Conservation (phyloP, 2,888 invertebrate genomes). For the Phyllotreta striolata region DNA sequence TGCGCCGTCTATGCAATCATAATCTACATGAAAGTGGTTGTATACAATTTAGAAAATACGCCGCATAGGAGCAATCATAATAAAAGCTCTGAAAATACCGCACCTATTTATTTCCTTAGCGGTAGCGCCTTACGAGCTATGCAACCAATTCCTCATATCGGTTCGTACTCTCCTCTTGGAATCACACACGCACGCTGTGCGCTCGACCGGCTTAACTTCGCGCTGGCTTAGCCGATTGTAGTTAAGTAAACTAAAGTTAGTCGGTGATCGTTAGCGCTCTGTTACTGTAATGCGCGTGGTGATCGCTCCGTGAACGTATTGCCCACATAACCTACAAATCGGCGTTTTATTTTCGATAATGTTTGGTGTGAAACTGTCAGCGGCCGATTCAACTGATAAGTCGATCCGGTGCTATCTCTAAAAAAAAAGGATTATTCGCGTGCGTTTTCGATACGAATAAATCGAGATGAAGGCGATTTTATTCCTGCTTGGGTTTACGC, state of each 20-base stretch:
- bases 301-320: slow-evolving; percentile 16
- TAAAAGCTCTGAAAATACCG: slow-evolving; percentile 39
- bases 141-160: slow-evolving; percentile 41
- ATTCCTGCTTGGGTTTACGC: slow-evolving; percentile 31
- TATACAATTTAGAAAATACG: slow-evolving; percentile 41
- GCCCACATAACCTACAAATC: slow-evolving; percentile 40
- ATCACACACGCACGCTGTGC: slow-evolving; percentile 22
- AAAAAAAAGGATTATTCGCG: slow-evolving; percentile 30
- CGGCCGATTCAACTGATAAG: slow-evolving; percentile 20
- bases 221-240: no score
- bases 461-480: slow-evolving; percentile 38
- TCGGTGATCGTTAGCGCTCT: no score
- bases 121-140: slow-evolving; percentile 36
- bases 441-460: slow-evolving; percentile 31
- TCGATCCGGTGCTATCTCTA: slow-evolving; percentile 32
- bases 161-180: slow-evolving; percentile 31
- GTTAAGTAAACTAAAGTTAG: no score
- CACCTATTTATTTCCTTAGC: slow-evolving; percentile 25
- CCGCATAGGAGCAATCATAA: slow-evolving; percentile 37
- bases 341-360: slow-evolving; percentile 38
- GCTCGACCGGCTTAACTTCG: no score
- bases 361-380: slow-evolving; percentile 30
- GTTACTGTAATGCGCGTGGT: slow-evolving; percentile 33
- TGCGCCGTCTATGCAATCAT: neutral
- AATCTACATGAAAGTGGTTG: neutral